Evolutionary conservation across 2,888 invertebrate genomes (phyloP), one percentile per base, ranked within the genome.

Genomic region (Sericinus montela): DNA sequence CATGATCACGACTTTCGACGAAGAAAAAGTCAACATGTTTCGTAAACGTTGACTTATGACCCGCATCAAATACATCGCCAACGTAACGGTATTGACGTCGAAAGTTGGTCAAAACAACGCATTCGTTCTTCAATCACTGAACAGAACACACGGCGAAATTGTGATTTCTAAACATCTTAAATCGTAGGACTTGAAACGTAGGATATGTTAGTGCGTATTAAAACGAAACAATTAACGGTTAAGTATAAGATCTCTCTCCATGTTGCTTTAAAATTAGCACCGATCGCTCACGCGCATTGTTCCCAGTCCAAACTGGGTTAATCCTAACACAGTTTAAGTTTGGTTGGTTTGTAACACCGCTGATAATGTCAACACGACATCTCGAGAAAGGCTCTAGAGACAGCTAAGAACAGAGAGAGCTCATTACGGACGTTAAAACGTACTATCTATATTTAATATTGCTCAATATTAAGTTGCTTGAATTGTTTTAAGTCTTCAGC

Each of bases 1-100:
- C 83, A 83, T 77, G 80, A 78, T 65, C 79, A 79, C 64, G 61
- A 69, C 79, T 81, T 80, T 82, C 79, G 69, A 68, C 68, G 65
- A 71, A 72, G 70, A 75, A 76, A 79, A 69, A 75, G 67, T 55
- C 58, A 56, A 59, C 57, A 56, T 74, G 69, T 74, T 56, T 45
- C 67, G 63, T 75, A 73, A 75, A 64, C 48, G 55, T 44, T 59
- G 73, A 74, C 78, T 66, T 69, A 60, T 78, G 77, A 80, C 80
- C 75, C 64, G 63, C 55, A 60, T 53, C 62, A 54, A 66, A 52
- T 52, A 57, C 49, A 57, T 54, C 52, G 48, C 13, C 35, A 11
- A 44, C 50, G 45, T 52, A 50, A 55, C 47, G 25, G 51, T 32
- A 40, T 34, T 45, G 38, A 44, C 25, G 51, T 50, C 41, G 57